Conservation (phyloP, 2,797 vertebrate species). For the Melanotaenia pygmaea region DNA sequence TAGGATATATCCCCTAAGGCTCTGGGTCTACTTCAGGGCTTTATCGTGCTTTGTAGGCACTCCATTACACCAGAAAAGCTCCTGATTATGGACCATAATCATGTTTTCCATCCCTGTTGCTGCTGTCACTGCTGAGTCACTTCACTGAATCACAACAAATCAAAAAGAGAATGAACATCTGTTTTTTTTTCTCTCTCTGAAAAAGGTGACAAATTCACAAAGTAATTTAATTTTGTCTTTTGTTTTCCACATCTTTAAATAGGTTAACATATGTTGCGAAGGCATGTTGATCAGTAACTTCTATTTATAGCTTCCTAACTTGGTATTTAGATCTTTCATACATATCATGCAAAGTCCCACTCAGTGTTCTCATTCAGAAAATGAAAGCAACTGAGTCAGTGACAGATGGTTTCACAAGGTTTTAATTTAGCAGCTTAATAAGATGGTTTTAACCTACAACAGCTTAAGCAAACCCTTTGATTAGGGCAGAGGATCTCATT, state of each 20-base stretch:
- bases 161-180: constrained; percentile 39
- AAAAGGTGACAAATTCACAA: constrained; percentile 7
- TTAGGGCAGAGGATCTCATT: constrained; percentile 49
- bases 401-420: constrained; percentile 74
- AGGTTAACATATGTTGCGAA: background rate
- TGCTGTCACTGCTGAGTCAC: constrained; percentile 67
- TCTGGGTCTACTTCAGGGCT: constrained; percentile 76
- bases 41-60: constrained; percentile 78
- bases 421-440: constrained; percentile 73
- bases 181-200: constrained; percentile 14
- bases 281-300: constrained; percentile 14
- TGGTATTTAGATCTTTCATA: constrained; percentile 27
- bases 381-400: constrained; percentile 40
- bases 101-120: constrained; percentile 61
- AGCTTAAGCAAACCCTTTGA: constrained; percentile 61
- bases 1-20: constrained; percentile 73
- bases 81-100: constrained; percentile 78
- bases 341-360: constrained; percentile 33
- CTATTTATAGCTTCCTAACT: constrained; percentile 30
- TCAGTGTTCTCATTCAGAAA: constrained; percentile 63
- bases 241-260: constrained; percentile 22
- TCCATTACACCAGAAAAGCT: constrained; percentile 78
- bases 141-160: constrained; percentile 58
- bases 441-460: constrained; percentile 60
- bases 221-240: background rate